Evolutionary conservation across 2,113 vertebrate species (phyloP).

Genomic region (Lontra canadensis): DNA sequence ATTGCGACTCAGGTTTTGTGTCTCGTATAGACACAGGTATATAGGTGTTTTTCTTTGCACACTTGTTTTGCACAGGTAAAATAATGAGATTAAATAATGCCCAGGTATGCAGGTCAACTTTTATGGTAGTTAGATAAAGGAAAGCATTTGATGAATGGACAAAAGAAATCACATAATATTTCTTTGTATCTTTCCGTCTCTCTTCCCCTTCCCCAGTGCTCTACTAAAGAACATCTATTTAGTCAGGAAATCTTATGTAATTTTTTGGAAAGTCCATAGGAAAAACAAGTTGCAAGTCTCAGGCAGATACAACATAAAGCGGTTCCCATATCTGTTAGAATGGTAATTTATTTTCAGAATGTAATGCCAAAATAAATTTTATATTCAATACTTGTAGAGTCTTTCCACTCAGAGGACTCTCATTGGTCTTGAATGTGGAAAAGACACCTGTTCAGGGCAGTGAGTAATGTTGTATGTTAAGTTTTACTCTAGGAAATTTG

Average conservation of each 20-base stretch:
- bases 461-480: not conserved
- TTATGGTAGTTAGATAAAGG: not conserved
- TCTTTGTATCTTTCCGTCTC: slow-evolving; percentile 5
- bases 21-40: slow-evolving; percentile 29
- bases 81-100: slow-evolving; percentile 12
- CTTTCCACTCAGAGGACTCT: slow-evolving; percentile 44
- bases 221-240: not conserved
- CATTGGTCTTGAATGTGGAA: not conserved
- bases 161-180: slow-evolving; percentile 48
- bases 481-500: slow-evolving; percentile 37
- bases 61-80: slow-evolving; percentile 66
- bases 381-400: slow-evolving; percentile 55
- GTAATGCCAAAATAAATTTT: slow-evolving; percentile 48
- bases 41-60: slow-evolving; percentile 61
- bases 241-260: not conserved
- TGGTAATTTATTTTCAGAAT: slow-evolving; percentile 35
- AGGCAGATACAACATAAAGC: slow-evolving; percentile 59
- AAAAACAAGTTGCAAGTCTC: slow-evolving; percentile 62
- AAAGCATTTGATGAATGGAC: slow-evolving; percentile 36
- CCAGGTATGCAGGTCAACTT: not conserved
- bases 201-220: not conserved
- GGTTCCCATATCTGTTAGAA: not conserved
- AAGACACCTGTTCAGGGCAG: slow-evolving; percentile 39
- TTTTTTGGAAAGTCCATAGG: not conserved
- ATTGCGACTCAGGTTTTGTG: slow-evolving; percentile 75